phyloP scores from a whole-genome alignment of 2,113 vertebrate genomes.

The Corythornis cristatus region DNA sequence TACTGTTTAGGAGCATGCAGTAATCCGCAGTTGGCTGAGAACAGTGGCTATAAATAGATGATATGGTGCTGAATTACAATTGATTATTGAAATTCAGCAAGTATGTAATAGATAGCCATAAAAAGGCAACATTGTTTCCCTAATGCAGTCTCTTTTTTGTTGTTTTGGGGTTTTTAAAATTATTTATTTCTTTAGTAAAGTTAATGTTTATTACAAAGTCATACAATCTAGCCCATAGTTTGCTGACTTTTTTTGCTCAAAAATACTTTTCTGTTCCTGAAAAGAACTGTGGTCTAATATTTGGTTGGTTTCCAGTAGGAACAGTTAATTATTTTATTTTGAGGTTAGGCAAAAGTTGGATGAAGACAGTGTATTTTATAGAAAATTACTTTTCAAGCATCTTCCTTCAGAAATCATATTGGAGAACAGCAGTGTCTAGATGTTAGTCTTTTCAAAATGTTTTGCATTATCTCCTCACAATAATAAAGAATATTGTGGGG shows the following conservation, averaged over 20 bases:
- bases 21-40: conserved; percentile 36
- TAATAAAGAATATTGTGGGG: neutral
- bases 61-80: conserved; percentile 56
- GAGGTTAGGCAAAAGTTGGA: neutral
- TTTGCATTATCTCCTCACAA: neutral
- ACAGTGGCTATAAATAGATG: conserved; percentile 6
- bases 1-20: neutral
- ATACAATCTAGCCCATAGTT: neutral
- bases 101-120: conserved; percentile 10
- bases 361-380: neutral
- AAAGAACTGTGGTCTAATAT: neutral
- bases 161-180: neutral
- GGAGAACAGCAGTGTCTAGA: neutral
- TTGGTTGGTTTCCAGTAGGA: neutral
- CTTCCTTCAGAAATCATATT: neutral
- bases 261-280: neutral
- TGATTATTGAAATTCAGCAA: conserved; percentile 30
- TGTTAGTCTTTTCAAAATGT: neutral
- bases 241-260: neutral
- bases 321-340: neutral
- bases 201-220: neutral
- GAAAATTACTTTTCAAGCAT: neutral
- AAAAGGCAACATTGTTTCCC: neutral
- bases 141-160: neutral
- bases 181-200: neutral